Percentiles rank a stretch among this genome's conserved stretches.
Evolutionary conservation across 2,113 vertebrate species (phyloP).

Genomic region (Puma concolor): DNA sequence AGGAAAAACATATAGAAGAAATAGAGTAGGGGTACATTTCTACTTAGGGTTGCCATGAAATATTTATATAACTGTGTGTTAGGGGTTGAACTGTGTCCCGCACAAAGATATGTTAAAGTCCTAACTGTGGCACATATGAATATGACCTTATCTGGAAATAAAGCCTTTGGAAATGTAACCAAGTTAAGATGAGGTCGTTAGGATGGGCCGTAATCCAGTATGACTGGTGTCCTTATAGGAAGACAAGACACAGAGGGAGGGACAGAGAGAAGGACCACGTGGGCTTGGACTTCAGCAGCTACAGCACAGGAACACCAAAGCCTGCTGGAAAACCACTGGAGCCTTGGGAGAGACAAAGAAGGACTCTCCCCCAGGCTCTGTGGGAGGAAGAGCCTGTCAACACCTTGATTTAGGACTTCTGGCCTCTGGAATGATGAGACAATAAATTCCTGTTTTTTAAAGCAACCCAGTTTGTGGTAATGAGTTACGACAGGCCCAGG

Average conservation of each 20-base stretch:
- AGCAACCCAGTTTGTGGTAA: neutral
- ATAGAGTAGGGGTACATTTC: neutral
- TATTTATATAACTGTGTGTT: neutral
- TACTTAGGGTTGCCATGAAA: neutral
- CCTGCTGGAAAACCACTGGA: neutral
- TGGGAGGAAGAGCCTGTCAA: too few relatives aligned
- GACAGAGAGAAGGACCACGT: too few relatives aligned
- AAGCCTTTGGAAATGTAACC: neutral
- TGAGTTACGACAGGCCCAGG: neutral
- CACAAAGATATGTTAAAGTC: neutral
- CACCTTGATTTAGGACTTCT: neutral
- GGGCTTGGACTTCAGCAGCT: neutral
- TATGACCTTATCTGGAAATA: neutral
- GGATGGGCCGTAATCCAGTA: neutral
- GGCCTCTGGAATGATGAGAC: neutral
- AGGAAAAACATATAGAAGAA: neutral
- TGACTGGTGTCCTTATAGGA: neutral
- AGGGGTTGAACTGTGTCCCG: neutral
- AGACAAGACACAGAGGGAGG: neutral
- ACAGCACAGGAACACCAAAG: fast-evolving
- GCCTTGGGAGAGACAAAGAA: too few relatives aligned
- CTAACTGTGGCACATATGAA: neutral
- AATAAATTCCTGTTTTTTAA: neutral
- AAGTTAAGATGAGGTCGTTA: neutral
- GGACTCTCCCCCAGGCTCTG: neutral